Evolutionary conservation across 2,888 invertebrate genomes (phyloP).

Genomic region (Ormyrus thymus): DNA sequence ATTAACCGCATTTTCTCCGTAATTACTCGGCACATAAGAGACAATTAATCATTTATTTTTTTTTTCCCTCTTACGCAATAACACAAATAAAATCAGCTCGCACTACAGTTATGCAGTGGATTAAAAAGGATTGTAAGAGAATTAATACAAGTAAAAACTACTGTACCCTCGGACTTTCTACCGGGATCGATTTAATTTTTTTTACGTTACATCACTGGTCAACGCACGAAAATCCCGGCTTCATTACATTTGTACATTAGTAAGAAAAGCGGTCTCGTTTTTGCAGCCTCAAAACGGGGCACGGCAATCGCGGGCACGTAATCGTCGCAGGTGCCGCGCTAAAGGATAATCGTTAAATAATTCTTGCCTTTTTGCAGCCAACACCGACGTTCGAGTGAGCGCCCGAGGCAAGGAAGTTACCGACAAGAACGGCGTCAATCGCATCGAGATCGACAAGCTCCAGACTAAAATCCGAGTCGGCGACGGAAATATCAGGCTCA

Average conservation of each 20-base stretch:
- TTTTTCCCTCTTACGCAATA: background rate
- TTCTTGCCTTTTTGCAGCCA: conserved; percentile 73
- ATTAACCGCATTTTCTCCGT: background rate
- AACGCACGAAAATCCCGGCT: background rate
- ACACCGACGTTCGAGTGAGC: conserved; percentile 78
- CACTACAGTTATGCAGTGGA: too few relatives aligned
- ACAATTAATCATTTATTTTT: background rate
- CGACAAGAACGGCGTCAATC: conserved; percentile 79
- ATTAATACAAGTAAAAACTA: too few relatives aligned
- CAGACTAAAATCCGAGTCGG: conserved; percentile 79
- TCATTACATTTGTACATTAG: background rate
- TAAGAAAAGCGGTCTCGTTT: background rate
- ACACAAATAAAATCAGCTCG: too few relatives aligned
- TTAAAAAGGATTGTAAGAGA: too few relatives aligned
- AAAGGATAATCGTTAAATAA: background rate
- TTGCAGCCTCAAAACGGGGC: background rate
- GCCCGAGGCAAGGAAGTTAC: conserved; percentile 78
- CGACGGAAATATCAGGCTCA: conserved; percentile 78
- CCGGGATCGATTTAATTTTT: background rate
- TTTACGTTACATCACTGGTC: background rate
- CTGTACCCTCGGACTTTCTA: conserved; percentile 6
- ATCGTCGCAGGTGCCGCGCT: background rate
- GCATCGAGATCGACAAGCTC: conserved; percentile 80
- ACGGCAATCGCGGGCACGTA: too few relatives aligned
- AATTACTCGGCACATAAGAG: background rate